Evolutionary conservation across 2,888 invertebrate species (phyloP).

Genomic region (Heteromurus nitidus): DNA sequence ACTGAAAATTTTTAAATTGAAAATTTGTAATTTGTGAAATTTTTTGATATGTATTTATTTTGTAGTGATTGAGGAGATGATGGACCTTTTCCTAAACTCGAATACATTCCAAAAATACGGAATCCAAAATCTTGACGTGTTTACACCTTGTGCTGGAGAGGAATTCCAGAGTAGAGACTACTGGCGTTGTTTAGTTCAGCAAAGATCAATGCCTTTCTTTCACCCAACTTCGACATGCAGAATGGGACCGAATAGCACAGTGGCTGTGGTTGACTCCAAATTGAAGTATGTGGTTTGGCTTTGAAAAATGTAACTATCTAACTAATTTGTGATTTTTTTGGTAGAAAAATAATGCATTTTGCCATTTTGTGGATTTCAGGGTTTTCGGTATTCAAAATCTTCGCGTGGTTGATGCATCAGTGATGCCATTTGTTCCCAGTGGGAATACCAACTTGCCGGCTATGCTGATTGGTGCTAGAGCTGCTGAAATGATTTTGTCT

Average conservation of each 20-base stretch:
- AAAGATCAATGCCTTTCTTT: constrained; percentile 6
- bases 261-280: constrained; percentile 60
- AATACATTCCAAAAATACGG: constrained; percentile 35
- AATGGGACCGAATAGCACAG: constrained; percentile 60
- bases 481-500: constrained; percentile 41
- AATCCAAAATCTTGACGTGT: constrained; percentile 8
- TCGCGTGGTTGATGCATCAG: constrained; percentile 57
- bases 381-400: constrained; percentile 60
- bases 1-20: not conserved
- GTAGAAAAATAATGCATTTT: not conserved
- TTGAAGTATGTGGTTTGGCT: constrained; percentile 45
- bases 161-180: constrained; percentile 51
- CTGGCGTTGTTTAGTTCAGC: constrained; percentile 50
- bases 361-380: constrained; percentile 7
- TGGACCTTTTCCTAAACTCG: constrained; percentile 52
- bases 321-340: not conserved
- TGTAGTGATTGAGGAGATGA: constrained; percentile 32
- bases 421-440: constrained; percentile 51
- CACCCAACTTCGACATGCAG: constrained; percentile 65
- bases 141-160: constrained; percentile 6
- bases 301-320: no score
- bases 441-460: constrained; percentile 61
- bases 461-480: constrained; percentile 52
- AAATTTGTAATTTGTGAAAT: no score
- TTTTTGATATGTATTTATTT: not conserved